These are phyloP conservation scores for Canis aureus DNA, from an alignment of 2,113 vertebrate species.

Conservation along the genomic window DNA sequence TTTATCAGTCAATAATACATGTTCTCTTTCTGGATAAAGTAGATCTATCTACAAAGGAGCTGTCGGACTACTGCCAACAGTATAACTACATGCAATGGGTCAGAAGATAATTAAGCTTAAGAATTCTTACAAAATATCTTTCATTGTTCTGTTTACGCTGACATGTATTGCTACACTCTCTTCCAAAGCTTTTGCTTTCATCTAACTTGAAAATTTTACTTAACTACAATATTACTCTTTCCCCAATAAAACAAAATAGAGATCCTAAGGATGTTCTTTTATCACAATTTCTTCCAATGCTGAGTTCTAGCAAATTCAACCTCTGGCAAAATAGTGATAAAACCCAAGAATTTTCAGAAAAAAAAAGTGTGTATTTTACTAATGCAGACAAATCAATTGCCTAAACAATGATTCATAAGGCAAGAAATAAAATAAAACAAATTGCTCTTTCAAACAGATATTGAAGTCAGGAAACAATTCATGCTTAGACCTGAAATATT, in stretches of 20 bases:
- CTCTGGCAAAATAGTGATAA: conserved; percentile 72
- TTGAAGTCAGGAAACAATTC: conserved; percentile 84
- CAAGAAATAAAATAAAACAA: conserved; percentile 72
- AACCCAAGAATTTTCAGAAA: conserved; percentile 69
- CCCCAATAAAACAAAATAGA: not conserved
- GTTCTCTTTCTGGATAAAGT: conserved; percentile 2
- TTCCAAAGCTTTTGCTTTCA: not conserved
- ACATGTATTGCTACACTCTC: not conserved
- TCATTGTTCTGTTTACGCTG: not conserved
- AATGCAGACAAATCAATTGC: conserved; percentile 78
- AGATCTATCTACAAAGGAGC: not conserved
- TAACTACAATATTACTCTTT: conserved; percentile 1
- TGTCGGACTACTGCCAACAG: not conserved
- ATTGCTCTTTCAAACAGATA: conserved; percentile 61
- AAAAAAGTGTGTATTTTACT: conserved; percentile 71
- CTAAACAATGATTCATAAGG: conserved; percentile 81
- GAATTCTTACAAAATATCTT: not conserved
- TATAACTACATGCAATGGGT: not conserved
- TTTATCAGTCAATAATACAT: not conserved
- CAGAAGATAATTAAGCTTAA: conserved; percentile 37
- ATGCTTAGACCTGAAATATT: conserved; percentile 85
- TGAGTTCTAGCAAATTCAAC: conserved; percentile 61
- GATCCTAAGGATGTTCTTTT: conserved; percentile 67
- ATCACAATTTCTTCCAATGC: conserved; percentile 60
- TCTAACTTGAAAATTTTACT: not conserved